Evolutionary conservation across 2,113 vertebrate genomes (phyloP).

Genomic region (Suncus etruscus): DNA sequence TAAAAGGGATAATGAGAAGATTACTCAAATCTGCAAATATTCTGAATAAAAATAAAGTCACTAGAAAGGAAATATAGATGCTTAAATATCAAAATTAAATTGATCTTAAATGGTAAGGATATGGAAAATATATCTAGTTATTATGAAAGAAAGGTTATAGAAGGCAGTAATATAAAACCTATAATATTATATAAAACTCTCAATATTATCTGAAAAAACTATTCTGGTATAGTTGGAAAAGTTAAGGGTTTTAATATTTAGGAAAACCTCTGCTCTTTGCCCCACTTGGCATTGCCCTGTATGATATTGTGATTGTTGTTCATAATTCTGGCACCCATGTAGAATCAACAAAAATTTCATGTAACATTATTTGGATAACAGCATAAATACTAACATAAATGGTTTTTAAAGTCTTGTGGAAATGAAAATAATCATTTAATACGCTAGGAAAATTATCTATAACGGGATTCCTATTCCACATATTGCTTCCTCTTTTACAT

Average conservation of each 20-base stretch:
- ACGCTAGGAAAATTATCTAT: neutral
- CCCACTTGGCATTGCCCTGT: neutral
- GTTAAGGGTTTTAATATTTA: neutral
- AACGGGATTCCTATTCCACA: neutral
- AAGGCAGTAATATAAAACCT: conserved; percentile 35
- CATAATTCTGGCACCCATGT: neutral
- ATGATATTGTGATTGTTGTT: neutral
- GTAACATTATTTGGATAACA: neutral
- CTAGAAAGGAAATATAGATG: conserved; percentile 42
- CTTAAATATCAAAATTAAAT: conserved; percentile 65
- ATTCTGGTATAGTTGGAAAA: neutral
- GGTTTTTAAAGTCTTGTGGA: conserved; percentile 8
- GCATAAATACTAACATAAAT: conserved; percentile 7
- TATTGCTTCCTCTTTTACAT: neutral
- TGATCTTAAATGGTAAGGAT: conserved; percentile 60
- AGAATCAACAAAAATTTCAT: neutral
- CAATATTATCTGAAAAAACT: neutral
- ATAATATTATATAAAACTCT: neutral
- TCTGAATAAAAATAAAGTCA: conserved; percentile 60
- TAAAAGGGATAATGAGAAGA: conserved; percentile 63
- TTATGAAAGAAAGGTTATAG: conserved; percentile 25
- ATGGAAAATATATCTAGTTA: conserved; percentile 60
- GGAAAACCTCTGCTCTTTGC: neutral
- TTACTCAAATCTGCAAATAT: conserved; percentile 67
- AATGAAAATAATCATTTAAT: neutral